Evolutionary conservation across 2,888 invertebrate species (phyloP), one percentile per base, ranked within the genome.

Genomic region (Auanema freiburgensis): DNA sequence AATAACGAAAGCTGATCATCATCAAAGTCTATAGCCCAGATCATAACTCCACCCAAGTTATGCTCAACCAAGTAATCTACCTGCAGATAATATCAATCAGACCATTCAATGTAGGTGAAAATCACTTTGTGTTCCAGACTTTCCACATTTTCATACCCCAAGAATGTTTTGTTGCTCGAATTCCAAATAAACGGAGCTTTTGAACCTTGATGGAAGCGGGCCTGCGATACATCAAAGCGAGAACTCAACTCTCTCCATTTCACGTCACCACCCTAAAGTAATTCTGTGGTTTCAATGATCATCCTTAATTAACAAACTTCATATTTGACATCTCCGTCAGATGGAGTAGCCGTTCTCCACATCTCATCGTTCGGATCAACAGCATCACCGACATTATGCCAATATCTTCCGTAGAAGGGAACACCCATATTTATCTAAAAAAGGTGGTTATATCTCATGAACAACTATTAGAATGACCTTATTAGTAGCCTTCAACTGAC

Each of bases 11-110:
- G 61, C 3, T 77, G 56, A 21, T 81, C 79, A 60, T 82, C 82
- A 59, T 82, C 82, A 43, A 75, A 70, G 52, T 82, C 83, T 11
- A 83, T 70, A 0, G 83, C 80, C 83, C 83, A 83, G 4, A 83
- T 77, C 83, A 83, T 83, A 16, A 76, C 62, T 40, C 81, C 82
- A 2, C 82, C 83, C 1, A 82, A 49, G 46, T 77, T 75, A 52
- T 80, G 71, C 56, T 72, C 67, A 18, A 69, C 58, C 12, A 76
- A 71, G 61, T 81, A 81, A 4, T 72, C 66, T 11, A 72, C 60
- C 75, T 74, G 33, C 51, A 49, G 69, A 50, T 24, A 24, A n/a
- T 52, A 52, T 6, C 16, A 23, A 2, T 5, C 18, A 4, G 52
- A 46, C 4, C 16, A 6, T 18, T 5, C 16, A 5, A 46, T 5